phyloP scores from a whole-genome alignment of 2,113 vertebrate species.

The Xenus cinereus region DNA sequence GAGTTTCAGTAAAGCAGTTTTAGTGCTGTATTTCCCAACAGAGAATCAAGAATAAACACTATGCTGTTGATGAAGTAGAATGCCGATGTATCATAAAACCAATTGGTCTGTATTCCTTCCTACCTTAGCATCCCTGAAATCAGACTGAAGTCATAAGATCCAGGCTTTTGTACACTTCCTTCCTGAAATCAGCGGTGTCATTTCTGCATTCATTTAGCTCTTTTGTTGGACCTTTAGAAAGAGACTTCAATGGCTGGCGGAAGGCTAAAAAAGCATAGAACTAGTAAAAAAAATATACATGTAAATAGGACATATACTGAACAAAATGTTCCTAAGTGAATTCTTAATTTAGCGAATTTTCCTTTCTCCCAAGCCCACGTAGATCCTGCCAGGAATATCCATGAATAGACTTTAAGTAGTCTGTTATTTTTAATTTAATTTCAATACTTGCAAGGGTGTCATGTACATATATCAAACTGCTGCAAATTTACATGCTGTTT shows the following conservation, averaged over 20 bases:
- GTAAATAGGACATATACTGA: not conserved
- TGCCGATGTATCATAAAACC: not conserved
- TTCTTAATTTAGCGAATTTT: slow-evolving; percentile 55
- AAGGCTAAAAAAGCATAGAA: not conserved
- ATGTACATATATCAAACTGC: not conserved
- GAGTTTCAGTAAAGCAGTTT: not conserved
- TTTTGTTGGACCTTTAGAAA: not conserved
- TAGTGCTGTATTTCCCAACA: not conserved
- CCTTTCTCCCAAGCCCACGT: not conserved
- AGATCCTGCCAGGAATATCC: slow-evolving; percentile 33
- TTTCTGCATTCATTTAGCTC: not conserved
- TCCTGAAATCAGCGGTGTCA: not conserved
- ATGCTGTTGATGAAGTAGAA: not conserved
- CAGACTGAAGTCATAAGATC: not conserved
- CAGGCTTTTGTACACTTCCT: not conserved
- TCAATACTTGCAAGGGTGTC: not conserved
- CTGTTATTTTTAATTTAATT: slow-evolving; percentile 45
- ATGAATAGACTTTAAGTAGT: slow-evolving; percentile 31
- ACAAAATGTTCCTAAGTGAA: slow-evolving; percentile 23
- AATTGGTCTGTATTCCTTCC: not conserved
- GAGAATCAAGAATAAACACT: not conserved
- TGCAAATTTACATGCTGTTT: not conserved
- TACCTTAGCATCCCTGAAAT: not conserved
- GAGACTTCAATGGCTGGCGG: not conserved
- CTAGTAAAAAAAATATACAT: not conserved